Conservation (phyloP, 1,140 invertebrate genomes). For the Gryllus bimaculatus region DNA sequence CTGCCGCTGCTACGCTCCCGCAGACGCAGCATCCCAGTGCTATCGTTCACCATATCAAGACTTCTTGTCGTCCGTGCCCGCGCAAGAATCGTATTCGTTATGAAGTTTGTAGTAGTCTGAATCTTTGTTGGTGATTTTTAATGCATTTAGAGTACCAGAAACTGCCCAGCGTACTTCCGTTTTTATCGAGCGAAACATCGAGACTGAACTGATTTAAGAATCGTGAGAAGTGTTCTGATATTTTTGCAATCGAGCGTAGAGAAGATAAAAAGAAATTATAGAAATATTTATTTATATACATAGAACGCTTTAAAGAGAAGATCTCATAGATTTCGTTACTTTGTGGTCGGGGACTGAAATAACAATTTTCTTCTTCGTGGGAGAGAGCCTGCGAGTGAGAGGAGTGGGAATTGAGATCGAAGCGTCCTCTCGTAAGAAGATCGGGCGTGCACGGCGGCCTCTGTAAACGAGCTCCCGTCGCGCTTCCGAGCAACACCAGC, state of each 20-base stretch:
- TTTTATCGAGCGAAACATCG: conserved; percentile 4
- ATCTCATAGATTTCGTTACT: no score
- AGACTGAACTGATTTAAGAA: neutral
- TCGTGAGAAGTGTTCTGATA: neutral
- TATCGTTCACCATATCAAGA: neutral
- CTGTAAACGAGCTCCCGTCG: neutral
- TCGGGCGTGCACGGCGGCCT: neutral
- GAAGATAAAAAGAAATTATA: neutral
- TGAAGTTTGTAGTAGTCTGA: neutral
- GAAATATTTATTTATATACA: neutral
- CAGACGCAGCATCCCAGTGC: neutral
- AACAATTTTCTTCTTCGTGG: no score
- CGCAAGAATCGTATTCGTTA: neutral
- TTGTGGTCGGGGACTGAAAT: no score
- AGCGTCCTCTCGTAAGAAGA: neutral
- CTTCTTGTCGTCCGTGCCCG: neutral
- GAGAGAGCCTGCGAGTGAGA: no score
- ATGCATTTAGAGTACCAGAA: neutral
- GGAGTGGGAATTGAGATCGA: neutral
- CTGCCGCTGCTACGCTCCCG: neutral
- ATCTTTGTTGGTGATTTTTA: neutral
- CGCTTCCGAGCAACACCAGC: neutral
- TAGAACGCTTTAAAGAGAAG: neutral
- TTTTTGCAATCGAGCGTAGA: neutral
- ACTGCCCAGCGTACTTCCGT: neutral